phyloP scores from a whole-genome alignment of 2,888 invertebrate genomes.

The Timandra comae region DNA sequence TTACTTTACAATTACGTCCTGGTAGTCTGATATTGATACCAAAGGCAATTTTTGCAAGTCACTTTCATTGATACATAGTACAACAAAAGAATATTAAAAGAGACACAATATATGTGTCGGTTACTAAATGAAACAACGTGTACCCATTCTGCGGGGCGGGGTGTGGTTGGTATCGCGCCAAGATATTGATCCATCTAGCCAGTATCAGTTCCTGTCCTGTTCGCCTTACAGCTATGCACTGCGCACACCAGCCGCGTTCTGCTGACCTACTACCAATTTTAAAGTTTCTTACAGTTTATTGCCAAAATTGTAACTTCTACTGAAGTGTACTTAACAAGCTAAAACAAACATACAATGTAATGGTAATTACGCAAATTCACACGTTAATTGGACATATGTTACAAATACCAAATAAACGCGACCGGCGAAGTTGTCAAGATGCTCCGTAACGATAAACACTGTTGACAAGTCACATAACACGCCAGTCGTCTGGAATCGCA shows the following conservation, averaged over 20 bases:
- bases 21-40: no score
- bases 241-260: constrained; percentile 38
- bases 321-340: no score
- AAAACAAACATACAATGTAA: constrained; percentile 2
- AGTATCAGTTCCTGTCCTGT: constrained; percentile 1
- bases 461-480: constrained; percentile 40
- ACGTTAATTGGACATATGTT: constrained; percentile 4
- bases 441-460: constrained; percentile 26
- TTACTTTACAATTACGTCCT: no score
- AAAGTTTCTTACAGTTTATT: no score
- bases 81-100: no score
- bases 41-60: no score
- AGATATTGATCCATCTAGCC: constrained; percentile 26
- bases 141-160: constrained; percentile 19
- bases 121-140: constrained; percentile 20
- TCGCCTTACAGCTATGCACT: constrained; percentile 3
- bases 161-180: constrained; percentile 35
- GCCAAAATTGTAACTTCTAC: no score
- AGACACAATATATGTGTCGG: constrained; percentile 13
- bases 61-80: no score
- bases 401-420: constrained; percentile 1
- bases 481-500: constrained; percentile 38
- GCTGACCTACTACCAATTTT: constrained; percentile 47
- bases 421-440: constrained; percentile 16
- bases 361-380: constrained; percentile 5